A percentile compares a stretch with the other conserved stretches of the same genome.
phyloP scores from a whole-genome alignment of 2,113 vertebrate genomes.

The Speoplatyrhinus poulsoni region DNA sequence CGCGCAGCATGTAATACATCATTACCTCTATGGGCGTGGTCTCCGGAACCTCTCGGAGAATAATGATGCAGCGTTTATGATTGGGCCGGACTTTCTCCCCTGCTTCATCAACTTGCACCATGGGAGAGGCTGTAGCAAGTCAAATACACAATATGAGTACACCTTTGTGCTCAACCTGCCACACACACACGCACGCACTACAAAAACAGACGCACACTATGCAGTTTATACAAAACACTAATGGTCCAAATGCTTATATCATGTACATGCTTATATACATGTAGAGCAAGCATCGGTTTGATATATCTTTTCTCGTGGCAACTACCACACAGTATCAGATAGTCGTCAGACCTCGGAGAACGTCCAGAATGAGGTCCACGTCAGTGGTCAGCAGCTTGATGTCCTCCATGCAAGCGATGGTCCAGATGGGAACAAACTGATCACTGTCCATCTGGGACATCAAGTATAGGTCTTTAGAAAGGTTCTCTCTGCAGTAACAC shows the following conservation, averaged over 20 bases:
- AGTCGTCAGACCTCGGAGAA: conserved; percentile 74
- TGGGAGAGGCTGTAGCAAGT: conserved; percentile 83
- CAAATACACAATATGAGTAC: background rate
- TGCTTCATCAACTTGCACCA: conserved; percentile 95
- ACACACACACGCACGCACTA: background rate
- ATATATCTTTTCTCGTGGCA: too few species aligned
- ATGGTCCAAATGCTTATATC: too few species aligned
- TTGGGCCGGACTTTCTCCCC: conserved; percentile 97
- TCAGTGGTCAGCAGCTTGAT: conserved; percentile 95
- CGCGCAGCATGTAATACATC: background rate
- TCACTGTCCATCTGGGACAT: conserved; percentile 99
- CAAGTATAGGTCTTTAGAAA: conserved; percentile 95
- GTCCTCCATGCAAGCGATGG: conserved; percentile 94
- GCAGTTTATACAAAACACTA: too few species aligned
- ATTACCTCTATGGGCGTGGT: conserved; percentile 93
- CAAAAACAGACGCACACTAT: too few species aligned
- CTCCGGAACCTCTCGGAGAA: conserved; percentile 94
- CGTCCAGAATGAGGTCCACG: conserved; percentile 90
- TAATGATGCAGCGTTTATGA: conserved; percentile 96
- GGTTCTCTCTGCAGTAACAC: conserved; percentile 84
- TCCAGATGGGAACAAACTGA: conserved; percentile 96
- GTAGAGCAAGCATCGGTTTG: too few species aligned
- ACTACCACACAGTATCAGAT: too few species aligned
- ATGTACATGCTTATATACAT: too few species aligned
- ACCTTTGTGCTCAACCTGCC: background rate